These are phyloP conservation scores for Urocynchramus pylzowi DNA, from an alignment of 2,113 vertebrate species.

Conservation along the genomic window DNA sequence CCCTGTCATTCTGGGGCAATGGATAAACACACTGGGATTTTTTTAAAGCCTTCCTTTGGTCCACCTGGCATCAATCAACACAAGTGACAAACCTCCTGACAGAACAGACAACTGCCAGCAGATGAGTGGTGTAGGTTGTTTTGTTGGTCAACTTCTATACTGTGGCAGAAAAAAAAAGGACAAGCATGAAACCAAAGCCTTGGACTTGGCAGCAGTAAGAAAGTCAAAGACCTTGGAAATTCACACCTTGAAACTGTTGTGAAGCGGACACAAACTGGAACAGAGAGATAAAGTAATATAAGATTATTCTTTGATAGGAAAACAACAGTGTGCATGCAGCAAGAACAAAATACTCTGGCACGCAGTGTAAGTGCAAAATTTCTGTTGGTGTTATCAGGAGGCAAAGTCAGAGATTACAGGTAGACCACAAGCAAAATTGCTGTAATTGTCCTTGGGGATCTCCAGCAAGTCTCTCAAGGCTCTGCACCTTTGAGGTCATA, in stretches of 20 bases:
- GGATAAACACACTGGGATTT: conserved; percentile 33
- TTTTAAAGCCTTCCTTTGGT: conserved; percentile 48
- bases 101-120: neutral
- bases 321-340: neutral
- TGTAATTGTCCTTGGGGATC: conserved; percentile 22
- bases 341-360: neutral
- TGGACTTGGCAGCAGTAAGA: fast-evolving
- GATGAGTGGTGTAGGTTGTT: neutral
- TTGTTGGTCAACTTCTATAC: neutral
- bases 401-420: neutral
- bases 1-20: conserved; percentile 37
- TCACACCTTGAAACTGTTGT: neutral
- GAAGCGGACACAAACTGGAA: neutral
- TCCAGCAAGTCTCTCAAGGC: neutral
- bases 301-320: neutral
- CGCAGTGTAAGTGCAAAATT: neutral
- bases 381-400: neutral
- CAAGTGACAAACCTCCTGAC: conserved; percentile 46
- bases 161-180: neutral
- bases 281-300: neutral
- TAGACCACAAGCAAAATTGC: neutral
- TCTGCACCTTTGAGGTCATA: conserved; percentile 63
- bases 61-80: conserved; percentile 61
- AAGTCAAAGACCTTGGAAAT: neutral
- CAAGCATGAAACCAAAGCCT: neutral